phyloP scores from a whole-genome alignment of 2,113 vertebrate genomes.

The Fregetta grallaria region DNA sequence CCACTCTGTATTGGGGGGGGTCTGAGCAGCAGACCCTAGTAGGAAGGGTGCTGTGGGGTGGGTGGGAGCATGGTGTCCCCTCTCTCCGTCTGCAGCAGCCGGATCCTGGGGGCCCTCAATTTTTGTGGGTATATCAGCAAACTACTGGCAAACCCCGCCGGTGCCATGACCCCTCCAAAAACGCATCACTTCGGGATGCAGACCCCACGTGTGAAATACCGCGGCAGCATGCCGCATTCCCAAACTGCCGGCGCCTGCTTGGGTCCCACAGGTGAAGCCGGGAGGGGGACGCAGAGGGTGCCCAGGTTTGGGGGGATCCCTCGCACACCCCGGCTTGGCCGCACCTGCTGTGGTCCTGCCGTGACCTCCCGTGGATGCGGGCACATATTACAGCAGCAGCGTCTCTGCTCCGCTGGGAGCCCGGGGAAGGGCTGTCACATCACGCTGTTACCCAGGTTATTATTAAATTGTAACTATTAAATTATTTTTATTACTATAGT shows the following conservation, averaged over 20 bases:
- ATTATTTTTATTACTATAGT: neutral
- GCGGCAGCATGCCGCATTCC: rapidly evolving
- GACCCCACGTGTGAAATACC: neutral
- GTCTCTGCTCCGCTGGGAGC: neutral
- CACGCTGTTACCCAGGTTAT: rapidly evolving
- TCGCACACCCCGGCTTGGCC: neutral
- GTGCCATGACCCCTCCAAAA: too few relatives aligned
- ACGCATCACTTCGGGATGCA: rapidly evolving
- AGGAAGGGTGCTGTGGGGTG: neutral
- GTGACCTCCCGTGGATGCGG: neutral
- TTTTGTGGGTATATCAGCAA: neutral
- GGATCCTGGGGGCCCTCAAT: too few relatives aligned
- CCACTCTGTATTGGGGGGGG: rapidly evolving
- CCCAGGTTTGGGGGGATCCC: neutral
- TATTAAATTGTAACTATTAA: neutral
- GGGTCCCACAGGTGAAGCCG: rapidly evolving
- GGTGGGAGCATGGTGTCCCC: neutral
- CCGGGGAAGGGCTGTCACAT: neutral
- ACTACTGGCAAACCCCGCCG: neutral
- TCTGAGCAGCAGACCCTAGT: neutral
- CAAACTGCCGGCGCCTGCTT: rapidly evolving
- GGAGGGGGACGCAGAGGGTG: rapidly evolving
- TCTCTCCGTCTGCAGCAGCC: neutral
- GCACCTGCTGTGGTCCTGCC: neutral
- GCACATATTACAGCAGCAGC: neutral